A percentile compares a stretch with the other conserved stretches of the same genome.
Conservation (phyloP, 1,140 invertebrate species). For the Formica exsecta region DNA sequence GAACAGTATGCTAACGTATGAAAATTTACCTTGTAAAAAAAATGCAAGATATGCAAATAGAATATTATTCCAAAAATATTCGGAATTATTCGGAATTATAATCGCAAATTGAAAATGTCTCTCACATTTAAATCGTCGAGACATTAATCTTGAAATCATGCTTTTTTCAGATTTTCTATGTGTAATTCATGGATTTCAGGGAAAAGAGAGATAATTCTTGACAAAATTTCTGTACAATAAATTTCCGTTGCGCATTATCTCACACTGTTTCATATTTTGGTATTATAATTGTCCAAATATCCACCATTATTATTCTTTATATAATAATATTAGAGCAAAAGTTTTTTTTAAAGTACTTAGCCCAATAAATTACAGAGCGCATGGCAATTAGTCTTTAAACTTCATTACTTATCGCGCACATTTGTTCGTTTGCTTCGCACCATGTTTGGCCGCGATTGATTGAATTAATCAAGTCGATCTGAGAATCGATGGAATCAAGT, state of each 20-base stretch:
- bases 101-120: conserved; percentile 16
- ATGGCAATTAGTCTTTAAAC: conserved; percentile 64
- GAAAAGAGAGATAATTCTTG: not conserved
- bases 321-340: not conserved
- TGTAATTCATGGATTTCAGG: not conserved
- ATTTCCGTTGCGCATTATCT: not conserved
- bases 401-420: conserved; percentile 45
- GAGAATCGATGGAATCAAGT: conserved; percentile 45
- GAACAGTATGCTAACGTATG: not conserved
- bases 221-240: not conserved
- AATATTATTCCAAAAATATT: conserved; percentile 33
- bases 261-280: not conserved
- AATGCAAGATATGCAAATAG: conserved; percentile 14
- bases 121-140: conserved; percentile 15
- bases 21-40: conserved; percentile 24
- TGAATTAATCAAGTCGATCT: conserved; percentile 61
- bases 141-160: conserved; percentile 3
- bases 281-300: not conserved
- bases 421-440: conserved; percentile 38
- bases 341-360: conserved; percentile 28
- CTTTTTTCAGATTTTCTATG: conserved; percentile 5
- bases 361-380: conserved; percentile 13
- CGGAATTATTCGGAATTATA: conserved; percentile 35
- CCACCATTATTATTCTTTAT: not conserved
- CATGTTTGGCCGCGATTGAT: conserved; percentile 15